Conservation (phyloP, 30 jellyfish, hydroid and myxozoan genomes). For the Pseudorhiza aurosa region DNA sequence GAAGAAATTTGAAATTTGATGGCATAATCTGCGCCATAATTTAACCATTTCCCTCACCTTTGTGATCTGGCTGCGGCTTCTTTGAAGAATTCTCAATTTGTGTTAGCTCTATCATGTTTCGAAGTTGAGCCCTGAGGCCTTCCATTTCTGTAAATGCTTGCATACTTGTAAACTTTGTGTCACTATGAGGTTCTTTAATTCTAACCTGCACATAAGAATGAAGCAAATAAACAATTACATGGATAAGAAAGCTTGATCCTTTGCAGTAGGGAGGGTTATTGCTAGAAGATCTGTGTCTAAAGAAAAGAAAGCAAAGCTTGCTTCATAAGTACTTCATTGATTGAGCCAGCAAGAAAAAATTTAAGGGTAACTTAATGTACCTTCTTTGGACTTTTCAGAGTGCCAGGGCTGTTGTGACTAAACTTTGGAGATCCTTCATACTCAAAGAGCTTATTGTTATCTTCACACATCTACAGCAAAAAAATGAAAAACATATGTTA, state of each 20-base stretch:
- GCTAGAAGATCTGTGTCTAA: too few relatives aligned
- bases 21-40: too few relatives aligned
- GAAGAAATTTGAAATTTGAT: too few relatives aligned
- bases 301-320: background rate
- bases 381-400: conserved; percentile 35
- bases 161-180: background rate
- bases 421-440: background rate
- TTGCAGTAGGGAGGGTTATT: too few relatives aligned
- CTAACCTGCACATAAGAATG: too few relatives aligned
- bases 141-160: conserved; percentile 60
- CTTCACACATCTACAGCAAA: too few relatives aligned
- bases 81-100: conserved; percentile 15
- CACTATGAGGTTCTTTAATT: conserved; percentile 32
- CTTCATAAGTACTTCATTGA: background rate
- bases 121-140: conserved; percentile 68
- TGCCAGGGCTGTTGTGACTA: background rate
- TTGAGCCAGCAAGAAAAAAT: background rate
- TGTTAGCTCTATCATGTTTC: conserved; percentile 37
- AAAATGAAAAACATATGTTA: too few relatives aligned
- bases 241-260: too few relatives aligned
- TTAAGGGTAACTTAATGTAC: background rate
- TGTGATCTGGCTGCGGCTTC: background rate
- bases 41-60: background rate
- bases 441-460: too few relatives aligned
- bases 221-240: too few relatives aligned